Conservation (phyloP, 2,113 vertebrate genomes). For the Laticauda colubrina region DNA sequence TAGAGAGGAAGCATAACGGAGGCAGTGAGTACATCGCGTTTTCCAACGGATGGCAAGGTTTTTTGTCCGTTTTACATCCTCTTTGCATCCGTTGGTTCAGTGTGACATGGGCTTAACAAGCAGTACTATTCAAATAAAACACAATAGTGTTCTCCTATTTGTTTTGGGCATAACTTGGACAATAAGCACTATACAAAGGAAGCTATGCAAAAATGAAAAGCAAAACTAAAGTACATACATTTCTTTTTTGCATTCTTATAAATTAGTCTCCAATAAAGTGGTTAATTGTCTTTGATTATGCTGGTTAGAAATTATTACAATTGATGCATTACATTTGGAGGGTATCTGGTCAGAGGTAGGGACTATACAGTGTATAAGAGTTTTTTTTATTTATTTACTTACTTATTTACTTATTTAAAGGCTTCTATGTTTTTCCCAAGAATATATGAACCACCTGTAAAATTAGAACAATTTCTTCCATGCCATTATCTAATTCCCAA, state of each 20-base stretch:
- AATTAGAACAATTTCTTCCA: background rate
- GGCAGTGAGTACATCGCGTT: too few species aligned
- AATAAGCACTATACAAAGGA: background rate
- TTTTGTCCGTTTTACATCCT: too few species aligned
- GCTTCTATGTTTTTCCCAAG: background rate
- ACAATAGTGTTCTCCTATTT: background rate
- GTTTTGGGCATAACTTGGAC: background rate
- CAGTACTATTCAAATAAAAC: background rate
- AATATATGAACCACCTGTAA: background rate
- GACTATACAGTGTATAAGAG: background rate
- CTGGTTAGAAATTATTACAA: background rate
- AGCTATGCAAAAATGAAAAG: background rate
- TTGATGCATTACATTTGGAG: background rate
- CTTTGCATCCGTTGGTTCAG: too few species aligned
- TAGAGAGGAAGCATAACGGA: too few species aligned
- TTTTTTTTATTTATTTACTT: background rate
- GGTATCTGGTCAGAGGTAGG: background rate
- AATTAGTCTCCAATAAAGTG: background rate
- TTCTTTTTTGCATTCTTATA: background rate
- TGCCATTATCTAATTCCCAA: background rate
- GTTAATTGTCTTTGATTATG: background rate
- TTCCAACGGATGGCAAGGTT: too few species aligned
- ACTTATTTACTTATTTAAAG: too few species aligned
- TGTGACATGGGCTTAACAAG: too few species aligned
- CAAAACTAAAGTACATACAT: background rate